Conservation (phyloP, 2,888 invertebrate species). For the Harpagoxenus sublaevis region DNA sequence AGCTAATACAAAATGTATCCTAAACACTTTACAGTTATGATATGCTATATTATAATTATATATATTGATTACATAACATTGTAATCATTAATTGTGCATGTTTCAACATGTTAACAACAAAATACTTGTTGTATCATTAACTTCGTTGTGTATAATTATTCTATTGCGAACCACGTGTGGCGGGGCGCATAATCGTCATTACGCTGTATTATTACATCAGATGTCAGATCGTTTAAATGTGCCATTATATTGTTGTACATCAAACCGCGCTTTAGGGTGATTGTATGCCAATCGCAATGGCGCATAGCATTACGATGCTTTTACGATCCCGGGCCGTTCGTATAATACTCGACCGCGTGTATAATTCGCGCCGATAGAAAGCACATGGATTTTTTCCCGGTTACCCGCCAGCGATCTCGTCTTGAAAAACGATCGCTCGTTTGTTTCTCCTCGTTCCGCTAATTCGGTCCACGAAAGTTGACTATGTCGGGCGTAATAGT, state of each 20-base stretch:
- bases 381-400: slow-evolving; percentile 22
- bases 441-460: slow-evolving; percentile 43
- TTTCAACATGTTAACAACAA: background rate
- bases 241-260: slow-evolving; percentile 41
- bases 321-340: slow-evolving; percentile 20
- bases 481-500: slow-evolving; percentile 41
- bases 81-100: background rate
- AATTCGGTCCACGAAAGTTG: slow-evolving; percentile 44
- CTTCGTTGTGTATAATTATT: slow-evolving; percentile 25
- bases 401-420: slow-evolving; percentile 22
- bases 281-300: slow-evolving; percentile 31
- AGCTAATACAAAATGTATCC: background rate
- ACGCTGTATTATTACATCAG: slow-evolving; percentile 43
- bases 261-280: slow-evolving; percentile 29
- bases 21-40: background rate
- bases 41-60: slow-evolving; percentile 14
- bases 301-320: slow-evolving; percentile 44
- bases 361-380: slow-evolving; percentile 48
- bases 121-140: slow-evolving; percentile 31
- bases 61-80: background rate
- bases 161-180: slow-evolving; percentile 3
- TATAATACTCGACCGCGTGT: background rate
- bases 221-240: slow-evolving; percentile 39
- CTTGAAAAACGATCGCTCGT: slow-evolving; percentile 45
- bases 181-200: slow-evolving; percentile 29